Evolutionary conservation across 1,140 invertebrate genomes (phyloP), one percentile per base, ranked within the genome.

Genomic region (Polyergus mexicanus): DNA sequence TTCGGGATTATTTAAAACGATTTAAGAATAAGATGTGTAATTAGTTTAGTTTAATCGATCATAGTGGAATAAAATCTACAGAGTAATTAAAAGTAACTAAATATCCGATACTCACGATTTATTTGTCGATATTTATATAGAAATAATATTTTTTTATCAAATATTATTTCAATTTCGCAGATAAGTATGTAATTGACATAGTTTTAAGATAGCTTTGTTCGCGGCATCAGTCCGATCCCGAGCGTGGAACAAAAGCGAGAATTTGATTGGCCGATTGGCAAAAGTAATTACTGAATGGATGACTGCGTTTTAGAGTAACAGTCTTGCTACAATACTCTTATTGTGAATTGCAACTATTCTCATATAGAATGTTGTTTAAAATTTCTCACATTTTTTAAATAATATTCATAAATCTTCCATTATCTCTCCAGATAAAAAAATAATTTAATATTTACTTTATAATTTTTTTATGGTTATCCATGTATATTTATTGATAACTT

Each of bases 271-370:
- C n/a, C 28, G 22, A 86, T 78, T 56, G 41, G 16, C 25, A 74
- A 65, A 58, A 86, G 51, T 90, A 90, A 90, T 90, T 90, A 88
- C 25, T 35, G 28, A 56, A 44, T 76, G 65, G 80, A 83, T 77
- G n/a, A n/a, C n/a, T n/a, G 89, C 38, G 32, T 51, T 86, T 84
- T 87, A 44, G 32, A 25, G 38, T 85, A 90, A 85, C 47, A 60
- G 76, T 81, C 58, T 77, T 44, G 75, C 56, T 85, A 58, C 41
- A 7, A 60, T 28, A 60, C 35, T 58, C 38, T 66, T 32, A 80
- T 65, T 56, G 56, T 80, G 58, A 88, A 76, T 66, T 62, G 58
- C 25, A 19, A 32, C 16, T 63, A 51, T 16, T 16, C 5, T 1
- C 4, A 35, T 32, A 11, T 19, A 38, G 0, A 35, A 0, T 28